Evolutionary conservation across 2,113 vertebrate species (phyloP).

Genomic region (Caracal caracal): DNA sequence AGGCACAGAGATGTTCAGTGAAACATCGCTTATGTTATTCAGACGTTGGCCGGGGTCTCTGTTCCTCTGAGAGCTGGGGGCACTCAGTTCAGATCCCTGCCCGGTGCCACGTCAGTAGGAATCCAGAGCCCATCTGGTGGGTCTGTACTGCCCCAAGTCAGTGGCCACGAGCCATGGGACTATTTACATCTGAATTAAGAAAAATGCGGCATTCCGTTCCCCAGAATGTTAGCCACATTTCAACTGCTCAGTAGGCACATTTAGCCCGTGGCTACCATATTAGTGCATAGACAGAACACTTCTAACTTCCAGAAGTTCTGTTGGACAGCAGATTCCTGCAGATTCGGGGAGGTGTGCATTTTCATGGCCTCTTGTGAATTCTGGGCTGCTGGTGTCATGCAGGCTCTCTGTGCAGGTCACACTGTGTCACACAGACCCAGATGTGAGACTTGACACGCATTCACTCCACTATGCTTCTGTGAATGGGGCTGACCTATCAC

Average conservation of each 20-base stretch:
- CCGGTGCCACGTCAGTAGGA: rapidly evolving
- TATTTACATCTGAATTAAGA: neutral
- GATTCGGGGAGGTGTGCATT: neutral
- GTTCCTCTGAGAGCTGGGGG: neutral
- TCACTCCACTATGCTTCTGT: rapidly evolving
- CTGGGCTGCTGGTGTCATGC: neutral
- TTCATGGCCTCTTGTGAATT: neutral
- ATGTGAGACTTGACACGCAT: neutral
- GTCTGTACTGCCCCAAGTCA: neutral
- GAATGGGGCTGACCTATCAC: neutral
- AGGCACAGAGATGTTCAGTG: neutral
- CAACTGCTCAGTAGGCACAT: neutral
- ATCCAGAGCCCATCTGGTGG: neutral
- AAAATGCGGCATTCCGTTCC: neutral
- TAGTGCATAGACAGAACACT: neutral
- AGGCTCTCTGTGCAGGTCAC: neutral
- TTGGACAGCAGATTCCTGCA: neutral
- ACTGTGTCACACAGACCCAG: neutral
- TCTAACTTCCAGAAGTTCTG: neutral
- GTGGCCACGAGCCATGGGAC: neutral
- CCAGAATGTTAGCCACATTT: neutral
- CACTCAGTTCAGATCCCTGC: neutral
- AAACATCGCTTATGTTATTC: neutral
- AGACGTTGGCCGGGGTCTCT: neutral
- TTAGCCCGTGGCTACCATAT: neutral